Evolutionary conservation across 2,113 vertebrate genomes (phyloP), one percentile per base, ranked within the genome.

Genomic region (Orientallactaga bullata): DNA sequence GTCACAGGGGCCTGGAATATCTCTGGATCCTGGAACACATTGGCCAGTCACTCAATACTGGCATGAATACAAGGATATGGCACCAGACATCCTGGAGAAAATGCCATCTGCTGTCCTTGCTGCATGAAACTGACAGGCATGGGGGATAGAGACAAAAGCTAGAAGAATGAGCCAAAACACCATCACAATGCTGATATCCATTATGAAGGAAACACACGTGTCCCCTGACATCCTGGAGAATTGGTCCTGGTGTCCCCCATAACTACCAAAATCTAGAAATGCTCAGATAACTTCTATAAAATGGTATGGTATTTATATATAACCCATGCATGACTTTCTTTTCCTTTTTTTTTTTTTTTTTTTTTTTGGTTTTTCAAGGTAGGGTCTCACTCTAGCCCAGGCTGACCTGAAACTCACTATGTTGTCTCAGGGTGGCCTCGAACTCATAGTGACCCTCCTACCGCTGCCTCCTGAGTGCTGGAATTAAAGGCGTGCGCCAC

Each of bases 111-210:
- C 10, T 61, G 13, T 60, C 85, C 60, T 86, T 17, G 17, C 32
- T 28, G 77, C 32, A 13, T 1, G 18, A 28, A 73, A 37, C 35
- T 74, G 55, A 80, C 10, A 13, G 66, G 37, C 1, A 0, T 55
- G 3, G 35, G 28, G 47, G 47, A n/a, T 18, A 76, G 37, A 28
- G 77, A 35, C 1, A 7, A 20, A 26, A 61, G 30, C 51, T 13
- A 30, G 69, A 17, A 21, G 20, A 37, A 81, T 18, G 28, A 82
- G 32, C 35, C 47, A 24, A 69, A 4, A 17, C 16, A 21, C 30
- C 1, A 1, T 3, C 5, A 23, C 47, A 18, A n/a, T 9, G 58
- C 7, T 37, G 71, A 21, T 2, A 5, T 23, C 37, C 4, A 7
- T 20, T 9, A 28, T 24, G 51, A 79, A n/a, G 42, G 30, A 66